Conservation (phyloP, 2,113 vertebrate genomes). For the Eretmochelys imbricata region DNA sequence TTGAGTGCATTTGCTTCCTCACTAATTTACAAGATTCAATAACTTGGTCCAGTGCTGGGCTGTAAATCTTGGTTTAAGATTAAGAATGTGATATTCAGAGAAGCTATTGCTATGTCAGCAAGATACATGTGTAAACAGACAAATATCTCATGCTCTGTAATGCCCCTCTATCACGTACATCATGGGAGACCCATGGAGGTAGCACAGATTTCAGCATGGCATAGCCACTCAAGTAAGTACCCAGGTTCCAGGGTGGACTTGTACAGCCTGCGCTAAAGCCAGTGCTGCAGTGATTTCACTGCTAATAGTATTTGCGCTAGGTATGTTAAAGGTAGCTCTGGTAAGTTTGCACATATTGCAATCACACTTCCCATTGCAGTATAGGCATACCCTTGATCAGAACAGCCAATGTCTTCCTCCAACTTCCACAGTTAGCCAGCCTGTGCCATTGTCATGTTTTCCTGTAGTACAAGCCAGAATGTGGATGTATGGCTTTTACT, state of each 20-base stretch:
- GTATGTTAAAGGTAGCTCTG: background rate
- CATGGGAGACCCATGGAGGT: background rate
- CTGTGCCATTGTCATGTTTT: rapidly evolving
- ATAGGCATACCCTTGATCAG: background rate
- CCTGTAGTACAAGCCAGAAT: background rate
- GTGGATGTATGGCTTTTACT: background rate
- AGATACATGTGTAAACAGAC: background rate
- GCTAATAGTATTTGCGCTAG: background rate
- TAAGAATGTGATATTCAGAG: background rate
- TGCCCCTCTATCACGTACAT: background rate
- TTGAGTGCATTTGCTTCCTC: background rate
- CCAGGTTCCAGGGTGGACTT: background rate
- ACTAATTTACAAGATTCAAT: background rate
- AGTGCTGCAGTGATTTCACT: background rate
- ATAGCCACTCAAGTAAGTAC: background rate
- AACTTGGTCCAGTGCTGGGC: background rate
- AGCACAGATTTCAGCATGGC: background rate
- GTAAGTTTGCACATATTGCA: background rate
- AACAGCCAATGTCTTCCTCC: background rate
- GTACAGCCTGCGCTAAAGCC: background rate
- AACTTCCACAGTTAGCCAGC: background rate
- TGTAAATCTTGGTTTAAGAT: background rate
- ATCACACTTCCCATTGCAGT: background rate
- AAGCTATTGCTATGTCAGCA: background rate
- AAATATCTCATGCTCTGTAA: background rate